phyloP scores from a whole-genome alignment of 64 coral and sea anemone genomes.

The Montipora foliosa region DNA sequence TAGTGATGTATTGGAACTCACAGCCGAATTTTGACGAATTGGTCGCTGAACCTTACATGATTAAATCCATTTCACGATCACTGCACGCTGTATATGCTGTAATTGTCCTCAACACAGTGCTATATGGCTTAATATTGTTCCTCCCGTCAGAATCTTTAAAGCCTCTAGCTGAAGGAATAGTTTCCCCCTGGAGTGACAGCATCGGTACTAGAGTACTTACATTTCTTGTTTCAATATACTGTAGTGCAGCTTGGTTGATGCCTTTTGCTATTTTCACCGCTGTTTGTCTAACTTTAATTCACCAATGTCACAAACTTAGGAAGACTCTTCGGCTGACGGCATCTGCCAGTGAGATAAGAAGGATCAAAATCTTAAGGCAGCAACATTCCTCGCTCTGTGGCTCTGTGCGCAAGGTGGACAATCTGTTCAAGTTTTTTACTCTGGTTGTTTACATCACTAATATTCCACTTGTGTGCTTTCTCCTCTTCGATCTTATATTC shows the following conservation, averaged over 20 bases:
- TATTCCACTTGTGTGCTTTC: slow-evolving; percentile 47
- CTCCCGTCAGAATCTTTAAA: slow-evolving; percentile 7
- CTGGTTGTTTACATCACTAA: slow-evolving; percentile 52
- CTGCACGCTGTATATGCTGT: neutral
- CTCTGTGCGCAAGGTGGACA: slow-evolving; percentile 51
- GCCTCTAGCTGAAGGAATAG: neutral
- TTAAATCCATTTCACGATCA: neutral
- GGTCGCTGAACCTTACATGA: slow-evolving; percentile 27
- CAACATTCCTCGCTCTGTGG: slow-evolving; percentile 54
- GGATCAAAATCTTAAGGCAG: slow-evolving; percentile 35
- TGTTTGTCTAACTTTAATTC: slow-evolving; percentile 23
- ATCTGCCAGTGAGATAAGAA: neutral
- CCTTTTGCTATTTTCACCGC: slow-evolving; percentile 35
- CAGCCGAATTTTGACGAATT: slow-evolving; percentile 40
- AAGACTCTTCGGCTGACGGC: slow-evolving; percentile 31
- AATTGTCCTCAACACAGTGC: slow-evolving; percentile 11
- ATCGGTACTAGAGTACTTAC: neutral
- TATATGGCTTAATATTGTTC: slow-evolving; percentile 30
- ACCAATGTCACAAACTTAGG: slow-evolving; percentile 22
- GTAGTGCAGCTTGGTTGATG: slow-evolving; percentile 36
- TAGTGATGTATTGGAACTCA: slow-evolving; percentile 41
- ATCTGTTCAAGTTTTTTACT: slow-evolving; percentile 47
- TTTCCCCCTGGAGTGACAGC: slow-evolving; percentile 1
- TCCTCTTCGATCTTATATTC: slow-evolving; percentile 41
- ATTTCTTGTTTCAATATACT: neutral